Evolutionary conservation across 2,113 vertebrate species (phyloP).

Genomic region (Mesembrinibis cayennensis): DNA sequence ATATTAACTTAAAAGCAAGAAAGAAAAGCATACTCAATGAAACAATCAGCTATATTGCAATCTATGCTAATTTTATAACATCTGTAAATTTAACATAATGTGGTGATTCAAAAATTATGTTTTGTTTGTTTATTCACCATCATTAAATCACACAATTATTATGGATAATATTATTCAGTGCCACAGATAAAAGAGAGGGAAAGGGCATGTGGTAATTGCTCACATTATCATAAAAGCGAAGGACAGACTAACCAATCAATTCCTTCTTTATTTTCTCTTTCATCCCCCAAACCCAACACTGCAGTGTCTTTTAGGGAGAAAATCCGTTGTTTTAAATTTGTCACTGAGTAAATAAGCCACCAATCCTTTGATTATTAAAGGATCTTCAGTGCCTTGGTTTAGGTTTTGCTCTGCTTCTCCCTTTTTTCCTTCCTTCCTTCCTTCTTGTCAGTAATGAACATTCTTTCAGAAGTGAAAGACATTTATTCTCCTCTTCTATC

Average conservation of each 20-base stretch:
- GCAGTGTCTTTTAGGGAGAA: not conserved
- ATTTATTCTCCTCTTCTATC: not conserved
- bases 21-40: not conserved
- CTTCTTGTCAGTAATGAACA: not conserved
- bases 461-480: not conserved
- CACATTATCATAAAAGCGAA: not conserved
- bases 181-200: not conserved
- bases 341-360: not conserved
- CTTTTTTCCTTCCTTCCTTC: not conserved
- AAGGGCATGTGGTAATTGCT: not conserved
- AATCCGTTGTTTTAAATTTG: not conserved
- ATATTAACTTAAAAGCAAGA: not conserved
- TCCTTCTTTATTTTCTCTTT: not conserved
- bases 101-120: not conserved
- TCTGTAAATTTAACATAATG: not conserved
- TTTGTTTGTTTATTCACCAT: not conserved
- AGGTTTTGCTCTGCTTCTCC: not conserved
- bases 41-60: not conserved
- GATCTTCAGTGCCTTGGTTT: not conserved
- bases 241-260: not conserved
- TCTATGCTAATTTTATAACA: not conserved
- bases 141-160: not conserved
- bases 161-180: not conserved
- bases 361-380: not conserved
- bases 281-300: not conserved